These are phyloP conservation scores for Aricia artaxerxes DNA, from an alignment of 2,888 invertebrate species.

Conservation along the genomic window DNA sequence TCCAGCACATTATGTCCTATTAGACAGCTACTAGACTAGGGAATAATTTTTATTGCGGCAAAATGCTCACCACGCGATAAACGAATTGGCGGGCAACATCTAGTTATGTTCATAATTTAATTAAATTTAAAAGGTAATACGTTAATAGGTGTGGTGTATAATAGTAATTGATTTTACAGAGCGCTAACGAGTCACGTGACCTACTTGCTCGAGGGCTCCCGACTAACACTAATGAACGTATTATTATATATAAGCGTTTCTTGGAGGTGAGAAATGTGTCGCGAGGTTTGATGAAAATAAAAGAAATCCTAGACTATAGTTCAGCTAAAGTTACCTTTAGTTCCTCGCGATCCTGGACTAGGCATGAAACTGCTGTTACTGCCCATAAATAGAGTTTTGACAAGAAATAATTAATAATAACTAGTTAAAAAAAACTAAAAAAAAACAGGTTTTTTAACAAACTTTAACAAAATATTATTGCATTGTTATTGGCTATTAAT, in stretches of 20 bases:
- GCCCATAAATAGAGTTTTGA: no score
- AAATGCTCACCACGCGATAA: not conserved
- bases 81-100: not conserved
- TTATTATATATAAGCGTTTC: constrained; percentile 23
- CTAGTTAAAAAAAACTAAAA: no score
- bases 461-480: no score
- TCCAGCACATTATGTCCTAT: no score
- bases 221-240: constrained; percentile 25
- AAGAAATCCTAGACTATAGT: not conserved
- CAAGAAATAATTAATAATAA: no score
- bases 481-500: no score
- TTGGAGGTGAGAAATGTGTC: not conserved
- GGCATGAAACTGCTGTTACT: no score
- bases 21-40: no score
- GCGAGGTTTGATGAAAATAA: not conserved
- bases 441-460: no score
- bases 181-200: constrained; percentile 27
- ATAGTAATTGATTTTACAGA: constrained; percentile 10
- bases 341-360: no score
- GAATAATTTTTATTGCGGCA: not conserved
- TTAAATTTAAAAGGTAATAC: not conserved
- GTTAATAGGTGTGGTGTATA: not conserved
- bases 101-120: not conserved
- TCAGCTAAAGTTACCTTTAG: no score
- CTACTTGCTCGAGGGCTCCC: constrained; percentile 12